Evolutionary conservation across 2,888 invertebrate species (phyloP).

Genomic region (Altica lythri): DNA sequence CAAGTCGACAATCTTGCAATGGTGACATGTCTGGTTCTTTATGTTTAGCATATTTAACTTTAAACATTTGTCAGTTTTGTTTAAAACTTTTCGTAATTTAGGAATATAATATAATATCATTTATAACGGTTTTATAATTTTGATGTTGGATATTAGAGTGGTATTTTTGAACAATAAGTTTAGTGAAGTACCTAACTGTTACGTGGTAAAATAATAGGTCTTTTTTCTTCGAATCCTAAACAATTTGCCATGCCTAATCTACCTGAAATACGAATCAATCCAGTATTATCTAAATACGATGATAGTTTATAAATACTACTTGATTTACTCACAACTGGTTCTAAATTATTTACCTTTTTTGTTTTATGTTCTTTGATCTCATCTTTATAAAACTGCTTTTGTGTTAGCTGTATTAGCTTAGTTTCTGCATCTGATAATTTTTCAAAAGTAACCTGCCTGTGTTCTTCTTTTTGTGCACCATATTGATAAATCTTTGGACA

Average conservation of each 20-base stretch:
- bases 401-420: no score
- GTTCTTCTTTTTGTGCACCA: no score
- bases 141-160: not conserved
- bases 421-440: no score
- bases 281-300: not conserved
- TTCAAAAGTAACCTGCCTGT: no score
- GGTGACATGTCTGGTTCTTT: constrained; percentile 21
- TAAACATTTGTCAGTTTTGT: constrained; percentile 10
- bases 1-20: constrained; percentile 13
- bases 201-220: constrained; percentile 1
- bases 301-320: not conserved
- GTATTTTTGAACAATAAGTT: constrained; percentile 1
- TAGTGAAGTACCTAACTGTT: not conserved
- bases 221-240: not conserved
- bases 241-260: not conserved
- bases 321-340: not conserved
- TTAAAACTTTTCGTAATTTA: constrained; percentile 14
- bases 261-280: not conserved
- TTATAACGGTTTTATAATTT: constrained; percentile 19
- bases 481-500: not conserved
- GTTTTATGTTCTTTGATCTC: not conserved
- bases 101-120: constrained; percentile 21
- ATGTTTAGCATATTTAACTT: constrained; percentile 17
- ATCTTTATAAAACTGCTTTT: not conserved
- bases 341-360: no score